A percentile compares a stretch with the other conserved stretches of the same genome.
Evolutionary conservation across 2,888 invertebrate species (phyloP).

Genomic region (Eulithis testata): DNA sequence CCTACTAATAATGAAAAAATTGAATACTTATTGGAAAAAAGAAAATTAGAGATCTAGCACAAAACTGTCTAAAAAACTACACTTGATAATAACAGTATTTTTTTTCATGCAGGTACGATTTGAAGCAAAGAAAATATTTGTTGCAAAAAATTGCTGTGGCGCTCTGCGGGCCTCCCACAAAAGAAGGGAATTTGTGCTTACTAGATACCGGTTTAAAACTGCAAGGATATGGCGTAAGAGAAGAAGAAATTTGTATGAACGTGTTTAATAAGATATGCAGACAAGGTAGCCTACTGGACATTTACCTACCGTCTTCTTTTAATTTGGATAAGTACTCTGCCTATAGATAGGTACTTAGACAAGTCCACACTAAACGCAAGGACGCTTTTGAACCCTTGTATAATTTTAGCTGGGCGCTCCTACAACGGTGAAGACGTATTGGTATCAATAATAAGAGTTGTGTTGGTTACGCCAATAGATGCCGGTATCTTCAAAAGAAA

Average conservation of each 20-base stretch:
- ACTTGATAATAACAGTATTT: no score
- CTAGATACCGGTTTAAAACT: conserved; percentile 30
- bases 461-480: conserved; percentile 46
- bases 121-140: conserved; percentile 46
- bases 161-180: conserved; percentile 45
- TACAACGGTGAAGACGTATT: conserved; percentile 47
- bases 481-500: conserved; percentile 40
- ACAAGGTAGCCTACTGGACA: conserved; percentile 14
- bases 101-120: conserved; percentile 36
- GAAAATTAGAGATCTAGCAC: no score
- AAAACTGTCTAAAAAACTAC: no score
- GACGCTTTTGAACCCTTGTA: no score
- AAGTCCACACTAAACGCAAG: no score
- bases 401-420: conserved; percentile 50
- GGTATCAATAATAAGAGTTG: conserved; percentile 45
- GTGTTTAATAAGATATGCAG: conserved; percentile 52
- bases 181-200: conserved; percentile 18
- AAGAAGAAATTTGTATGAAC: conserved; percentile 44
- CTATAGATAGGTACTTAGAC: no score
- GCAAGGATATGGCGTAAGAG: conserved; percentile 49
- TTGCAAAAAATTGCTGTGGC: conserved; percentile 52
- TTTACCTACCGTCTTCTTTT: no score
- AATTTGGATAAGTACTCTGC: no score
- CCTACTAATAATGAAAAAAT: no score
- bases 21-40: no score